Evolutionary conservation across 2,113 vertebrate species (phyloP).

Genomic region (Silurus asotus): DNA sequence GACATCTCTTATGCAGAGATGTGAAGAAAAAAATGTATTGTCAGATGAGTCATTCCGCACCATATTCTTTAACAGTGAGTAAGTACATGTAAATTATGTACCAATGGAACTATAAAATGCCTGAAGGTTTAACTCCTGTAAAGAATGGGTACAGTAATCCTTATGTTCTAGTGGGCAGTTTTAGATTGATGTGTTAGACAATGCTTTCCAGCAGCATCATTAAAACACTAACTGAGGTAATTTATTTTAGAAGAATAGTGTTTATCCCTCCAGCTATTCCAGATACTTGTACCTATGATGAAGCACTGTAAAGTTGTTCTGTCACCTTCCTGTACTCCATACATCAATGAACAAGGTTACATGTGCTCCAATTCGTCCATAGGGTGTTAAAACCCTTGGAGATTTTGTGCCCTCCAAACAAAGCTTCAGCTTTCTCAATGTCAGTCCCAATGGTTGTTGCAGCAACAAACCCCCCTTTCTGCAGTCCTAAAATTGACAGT

Average conservation of each 20-base stretch:
- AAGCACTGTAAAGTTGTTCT: too few relatives aligned
- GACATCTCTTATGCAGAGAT: not conserved
- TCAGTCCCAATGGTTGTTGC: too few relatives aligned
- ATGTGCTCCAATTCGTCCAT: too few relatives aligned
- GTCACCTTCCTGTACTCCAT: too few relatives aligned
- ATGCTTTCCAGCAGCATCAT: not conserved
- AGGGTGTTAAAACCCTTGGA: too few relatives aligned
- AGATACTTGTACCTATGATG: too few relatives aligned
- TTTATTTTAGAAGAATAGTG: not conserved
- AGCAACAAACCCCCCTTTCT: not conserved
- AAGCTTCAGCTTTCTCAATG: too few relatives aligned
- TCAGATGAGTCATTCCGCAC: not conserved
- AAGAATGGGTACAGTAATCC: not conserved
- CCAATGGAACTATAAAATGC: not conserved
- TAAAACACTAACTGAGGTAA: not conserved
- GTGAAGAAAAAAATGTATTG: not conserved
- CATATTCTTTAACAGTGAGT: not conserved
- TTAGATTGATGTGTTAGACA: not conserved
- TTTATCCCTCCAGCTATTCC: not conserved
- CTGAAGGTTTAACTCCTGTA: not conserved
- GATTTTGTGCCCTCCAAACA: too few relatives aligned
- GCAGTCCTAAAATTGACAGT: not conserved
- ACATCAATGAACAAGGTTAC: too few relatives aligned
- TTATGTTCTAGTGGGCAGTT: not conserved
- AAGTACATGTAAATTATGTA: not conserved